Evolutionary conservation across 2,113 vertebrate species (phyloP).

Genomic region (Ginglymostoma cirratum): DNA sequence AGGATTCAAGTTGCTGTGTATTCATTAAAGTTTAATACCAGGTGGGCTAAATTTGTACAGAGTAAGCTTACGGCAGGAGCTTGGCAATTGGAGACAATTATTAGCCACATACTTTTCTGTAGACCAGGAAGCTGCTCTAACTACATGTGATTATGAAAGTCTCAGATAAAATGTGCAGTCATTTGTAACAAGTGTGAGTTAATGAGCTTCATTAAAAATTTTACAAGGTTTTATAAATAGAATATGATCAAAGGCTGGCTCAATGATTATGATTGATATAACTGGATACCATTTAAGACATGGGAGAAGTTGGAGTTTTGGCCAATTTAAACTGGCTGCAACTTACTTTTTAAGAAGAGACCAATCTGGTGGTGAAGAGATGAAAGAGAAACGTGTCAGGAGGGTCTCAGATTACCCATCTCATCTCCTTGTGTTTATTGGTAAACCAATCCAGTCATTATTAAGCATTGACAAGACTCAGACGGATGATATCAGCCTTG

Average conservation of each 20-base stretch:
- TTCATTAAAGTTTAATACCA: slow-evolving; percentile 73
- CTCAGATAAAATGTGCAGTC: slow-evolving; percentile 20
- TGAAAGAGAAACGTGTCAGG: neutral
- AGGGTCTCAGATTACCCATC: slow-evolving; percentile 37
- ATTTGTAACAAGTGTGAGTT: slow-evolving; percentile 26
- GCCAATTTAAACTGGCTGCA: neutral
- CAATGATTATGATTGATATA: neutral
- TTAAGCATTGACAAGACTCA: slow-evolving; percentile 40
- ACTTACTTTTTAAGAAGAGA: neutral
- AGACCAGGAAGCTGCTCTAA: neutral
- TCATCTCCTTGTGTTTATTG: slow-evolving; percentile 31
- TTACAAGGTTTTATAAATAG: slow-evolving; percentile 21
- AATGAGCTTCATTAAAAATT: slow-evolving; percentile 29
- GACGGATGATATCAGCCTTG: slow-evolving; percentile 41
- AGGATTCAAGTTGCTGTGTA: slow-evolving; percentile 56
- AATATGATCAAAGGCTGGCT: neutral
- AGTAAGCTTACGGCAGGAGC: slow-evolving; percentile 44
- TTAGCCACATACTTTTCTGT: neutral
- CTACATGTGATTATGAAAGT: neutral
- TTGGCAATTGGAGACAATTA: neutral
- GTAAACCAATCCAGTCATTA: slow-evolving; percentile 43
- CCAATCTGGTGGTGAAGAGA: no score
- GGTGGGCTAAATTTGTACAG: slow-evolving; percentile 58
- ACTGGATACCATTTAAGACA: neutral
- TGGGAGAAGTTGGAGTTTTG: neutral